Evolutionary conservation across 1,140 invertebrate genomes (phyloP), one percentile per base, ranked within the genome.

Genomic region (Gryon sp.): DNA sequence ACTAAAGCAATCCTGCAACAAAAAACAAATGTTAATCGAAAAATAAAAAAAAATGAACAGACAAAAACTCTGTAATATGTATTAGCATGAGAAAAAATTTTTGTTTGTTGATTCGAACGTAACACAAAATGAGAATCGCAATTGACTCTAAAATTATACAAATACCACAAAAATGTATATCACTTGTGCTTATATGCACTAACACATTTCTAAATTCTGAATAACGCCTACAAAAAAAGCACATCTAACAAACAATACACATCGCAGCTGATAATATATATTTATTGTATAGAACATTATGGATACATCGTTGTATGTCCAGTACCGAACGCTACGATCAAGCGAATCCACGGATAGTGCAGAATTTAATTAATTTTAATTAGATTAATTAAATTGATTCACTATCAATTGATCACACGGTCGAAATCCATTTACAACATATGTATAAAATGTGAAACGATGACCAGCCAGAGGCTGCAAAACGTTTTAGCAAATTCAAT

Each of bases 351-450:
- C 28, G 6, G 38, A 66, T 46, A 55, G 50, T 38, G 15, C 15
- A 24, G 4, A 52, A 69, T 69, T 69, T 59, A 69, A 69, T 59
- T 69, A 69, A 43, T 34, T 41, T 69, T 48, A 59, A 52, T 69
- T 50, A 36, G 53, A 69, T 69, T 68, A 68, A 66, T 68, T 48
- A 57, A 68, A 68, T 68, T 68, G 50, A 68, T 68, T 57, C 40
- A 68, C 52, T 57, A 57, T 57, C 52, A 41, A 40, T 48, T 68
- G 41, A 57, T 68, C 52, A 40, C 43, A 18, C 12, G 22, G 30
- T 45, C 20, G 22, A 36, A 48, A 40, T 68, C 26, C 30, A 48
- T 68, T 57, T 57, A 57, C 52, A 68, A 57, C 52, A 12, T 41
- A 22, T 50, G 43, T 34, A 68, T 57, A 30, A 68, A 68, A 57